Evolutionary conservation across 2,113 vertebrate species (phyloP), one percentile per base, ranked within the genome.

Genomic region (Actenoides lindsayi): DNA sequence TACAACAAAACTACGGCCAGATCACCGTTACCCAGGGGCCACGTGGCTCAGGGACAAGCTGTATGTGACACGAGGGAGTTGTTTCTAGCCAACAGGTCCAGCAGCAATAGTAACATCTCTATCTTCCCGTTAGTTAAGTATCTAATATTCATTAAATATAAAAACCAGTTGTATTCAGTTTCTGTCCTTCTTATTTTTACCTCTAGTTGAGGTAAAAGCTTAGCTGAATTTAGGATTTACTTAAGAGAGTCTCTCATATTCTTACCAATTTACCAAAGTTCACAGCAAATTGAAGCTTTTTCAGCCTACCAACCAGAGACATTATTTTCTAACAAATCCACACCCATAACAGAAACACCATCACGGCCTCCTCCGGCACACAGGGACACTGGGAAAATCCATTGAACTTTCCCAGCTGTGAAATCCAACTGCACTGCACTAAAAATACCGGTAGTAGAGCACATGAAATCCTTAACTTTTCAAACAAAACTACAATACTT

Each of bases 401-500:
- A 1, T 2, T 27, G 41, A 83, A 9, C 33, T 37, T 33, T 14
- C 11, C 37, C 68, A 74, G 51, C 65, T 24, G 20, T 25, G 20
- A 41, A 56, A 73, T 8, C 11, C 63, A 39, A 24, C 15, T 24
- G 16, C 11, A 9, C 13, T 16, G 31, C 44, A 76, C 4, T 1
- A 67, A 3, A 1, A 16, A 30, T 7, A 24, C 5, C 13, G 17
- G 25, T 2, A 24, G 31, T 9, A 50, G n/a, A 37, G 25, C 31
- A 14, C 5, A 2, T 5, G 13, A 69, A 53, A 21, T 5, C 21
- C 60, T 53, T 9, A n/a, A 5, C 0, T 16, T 31, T 7, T 9
- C 7, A 24, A 50, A 67, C 30, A 16, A 39, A 68, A 13, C 31
- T 7, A 11, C 50, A 54, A 73, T 44, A 98, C 99, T 99, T 95